Base-by-base conservation (phyloP, 2,797 vertebrate species). In the Pempheris klunzingeri region DNA sequence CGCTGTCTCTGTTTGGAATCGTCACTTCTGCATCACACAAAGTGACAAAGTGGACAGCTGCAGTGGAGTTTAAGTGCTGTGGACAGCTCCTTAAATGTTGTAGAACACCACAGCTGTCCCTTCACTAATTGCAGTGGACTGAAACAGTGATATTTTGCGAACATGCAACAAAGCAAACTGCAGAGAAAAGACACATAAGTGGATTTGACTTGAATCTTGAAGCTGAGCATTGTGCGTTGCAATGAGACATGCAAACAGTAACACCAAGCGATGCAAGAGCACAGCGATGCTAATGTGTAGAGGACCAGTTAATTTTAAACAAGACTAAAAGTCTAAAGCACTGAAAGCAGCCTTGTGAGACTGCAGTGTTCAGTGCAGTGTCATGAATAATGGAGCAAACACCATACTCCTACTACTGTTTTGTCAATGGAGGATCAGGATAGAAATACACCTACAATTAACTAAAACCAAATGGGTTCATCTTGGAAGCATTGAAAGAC, bases 1-100 rank as follows among this genome's bases (percentile, higher is more conserved):
- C 14, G 7, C n/a, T 28, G 47, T 65, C 53, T 58, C 30, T 0
- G 36, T 41, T 18, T 28, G 62, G 44, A 60, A 30, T 52, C 67
- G 5, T 41, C 34, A 17, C 38, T 80, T 66, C 75, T 71, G 69
- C 65, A 41, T 28, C 52, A 28, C 71, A 57, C 46, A 30, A 24
- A 55, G 64, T 38, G 82, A 57, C 46, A 30, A 24, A 55, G 64
- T 38, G 82, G 83, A 74, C 81, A 80, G 66, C 46, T 86, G 43
- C 60, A 20, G 38, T 14, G n/a, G 69, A 65, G 59, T 46, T 38
- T 72, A 18, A 86, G 59, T 57, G 41, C 62, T 52, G 15, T 58
- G 76, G 86, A 82, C 71, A 64, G 82, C 63, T 80, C 80, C 74
- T 70, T 75, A 30, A 83, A 82, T 67, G 74, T 43, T 83, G 59